Conservation (phyloP, 2,888 invertebrate species). For the Diarsia mendica region DNA sequence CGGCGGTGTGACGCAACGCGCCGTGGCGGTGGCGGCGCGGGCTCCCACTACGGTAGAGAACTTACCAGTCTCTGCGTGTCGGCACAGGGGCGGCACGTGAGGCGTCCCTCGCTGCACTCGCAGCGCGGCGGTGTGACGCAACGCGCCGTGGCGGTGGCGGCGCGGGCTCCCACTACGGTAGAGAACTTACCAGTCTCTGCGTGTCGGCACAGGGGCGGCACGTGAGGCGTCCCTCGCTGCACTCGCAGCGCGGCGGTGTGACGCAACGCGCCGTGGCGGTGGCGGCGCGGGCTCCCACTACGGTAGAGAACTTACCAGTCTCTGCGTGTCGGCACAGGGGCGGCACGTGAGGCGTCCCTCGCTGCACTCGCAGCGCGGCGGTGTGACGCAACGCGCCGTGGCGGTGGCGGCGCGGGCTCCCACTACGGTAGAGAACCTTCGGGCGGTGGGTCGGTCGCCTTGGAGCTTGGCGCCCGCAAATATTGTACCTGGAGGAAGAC, state of each 20-base stretch:
- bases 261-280: conserved; percentile 68
- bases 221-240: conserved; percentile 78
- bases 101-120: conserved; percentile 83
- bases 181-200: conserved; percentile 72
- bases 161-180: conserved; percentile 80
- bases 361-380: conserved; percentile 86
- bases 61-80: conserved; percentile 66
- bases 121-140: conserved; percentile 77
- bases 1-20: conserved; percentile 60
- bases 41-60: conserved; percentile 83
- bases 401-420: conserved; percentile 77
- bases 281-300: conserved; percentile 79
- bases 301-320: conserved; percentile 75
- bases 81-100: conserved; percentile 81
- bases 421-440: conserved; percentile 77
- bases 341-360: conserved; percentile 79
- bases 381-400: conserved; percentile 66
- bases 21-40: conserved; percentile 71
- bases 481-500: conserved; percentile 79
- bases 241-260: conserved; percentile 83
- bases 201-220: conserved; percentile 81
- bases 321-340: conserved; percentile 76
- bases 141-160: conserved; percentile 68
- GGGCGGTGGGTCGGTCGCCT: conserved; percentile 80
- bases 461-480: conserved; percentile 85